phyloP scores from a whole-genome alignment of 1,140 invertebrate species.

The Euura saliciscinereae region DNA sequence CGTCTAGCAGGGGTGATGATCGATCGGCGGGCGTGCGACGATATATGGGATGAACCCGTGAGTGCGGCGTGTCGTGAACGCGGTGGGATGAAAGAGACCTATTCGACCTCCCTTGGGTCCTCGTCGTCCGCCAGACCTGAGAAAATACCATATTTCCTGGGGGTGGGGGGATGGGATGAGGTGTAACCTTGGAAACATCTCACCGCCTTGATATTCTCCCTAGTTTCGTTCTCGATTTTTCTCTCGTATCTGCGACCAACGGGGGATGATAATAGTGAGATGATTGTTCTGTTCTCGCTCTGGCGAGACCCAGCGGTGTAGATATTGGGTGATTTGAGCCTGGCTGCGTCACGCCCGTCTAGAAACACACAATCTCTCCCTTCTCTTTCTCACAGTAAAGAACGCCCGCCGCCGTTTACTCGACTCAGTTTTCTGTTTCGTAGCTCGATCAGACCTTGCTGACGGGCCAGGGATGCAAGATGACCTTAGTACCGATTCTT shows the following conservation, averaged over 20 bases:
- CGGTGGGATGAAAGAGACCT: background rate
- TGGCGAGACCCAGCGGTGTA: background rate
- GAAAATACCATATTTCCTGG: conserved; percentile 34
- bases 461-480: too few relatives aligned
- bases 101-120: background rate
- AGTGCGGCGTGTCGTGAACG: background rate
- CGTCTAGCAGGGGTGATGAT: background rate
- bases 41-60: conserved; percentile 13
- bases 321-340: conserved; percentile 16
- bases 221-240: conserved; percentile 11
- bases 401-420: background rate
- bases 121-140: conserved; percentile 27
- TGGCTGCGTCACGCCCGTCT: conserved; percentile 30
- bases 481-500: conserved; percentile 21
- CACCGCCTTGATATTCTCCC: conserved; percentile 28
- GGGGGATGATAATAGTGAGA: conserved; percentile 21
- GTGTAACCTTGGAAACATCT: conserved; percentile 34
- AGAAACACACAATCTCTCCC: conserved; percentile 38
- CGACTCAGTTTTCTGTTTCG: too few relatives aligned
- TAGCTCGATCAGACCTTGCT: background rate
- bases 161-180: conserved; percentile 20
- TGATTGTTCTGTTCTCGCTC: background rate
- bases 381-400: conserved; percentile 13
- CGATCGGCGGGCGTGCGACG: conserved; percentile 3
- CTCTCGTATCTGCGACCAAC: conserved; percentile 19